Conservation (phyloP, 2,113 vertebrate genomes). For the Cebus imitator region DNA sequence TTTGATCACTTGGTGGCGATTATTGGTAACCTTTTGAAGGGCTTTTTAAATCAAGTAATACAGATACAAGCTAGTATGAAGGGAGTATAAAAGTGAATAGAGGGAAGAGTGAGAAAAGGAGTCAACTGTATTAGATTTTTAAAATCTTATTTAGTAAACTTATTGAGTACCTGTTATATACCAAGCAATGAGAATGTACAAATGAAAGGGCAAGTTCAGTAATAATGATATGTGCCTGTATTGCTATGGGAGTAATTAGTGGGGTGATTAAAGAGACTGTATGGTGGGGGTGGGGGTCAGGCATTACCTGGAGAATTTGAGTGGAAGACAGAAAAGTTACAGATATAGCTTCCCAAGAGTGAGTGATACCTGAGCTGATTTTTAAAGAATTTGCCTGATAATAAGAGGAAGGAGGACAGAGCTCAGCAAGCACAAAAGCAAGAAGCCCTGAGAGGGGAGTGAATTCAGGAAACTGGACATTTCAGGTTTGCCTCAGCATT, state of each 20-base stretch:
- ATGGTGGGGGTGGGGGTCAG: background rate
- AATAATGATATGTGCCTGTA: background rate
- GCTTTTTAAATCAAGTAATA: background rate
- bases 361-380: background rate
- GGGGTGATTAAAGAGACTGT: background rate
- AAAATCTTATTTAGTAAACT: background rate
- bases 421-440: background rate
- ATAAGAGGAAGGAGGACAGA: background rate
- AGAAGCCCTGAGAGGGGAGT: background rate
- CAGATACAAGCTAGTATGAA: background rate
- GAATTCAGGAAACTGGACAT: background rate
- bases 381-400: background rate
- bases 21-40: background rate
- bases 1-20: background rate
- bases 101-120: background rate
- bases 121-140: background rate
- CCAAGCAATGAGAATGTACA: background rate
- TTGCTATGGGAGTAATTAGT: background rate
- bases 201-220: background rate
- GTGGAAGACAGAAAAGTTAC: background rate
- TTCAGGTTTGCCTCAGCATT: background rate
- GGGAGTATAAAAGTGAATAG: background rate
- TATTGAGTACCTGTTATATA: background rate
- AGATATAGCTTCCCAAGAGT: background rate
- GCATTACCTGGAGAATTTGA: background rate